Evolutionary conservation across 2,888 invertebrate genomes (phyloP), one percentile per base, ranked within the genome.

Genomic region (Drosophila silvestris): DNA sequence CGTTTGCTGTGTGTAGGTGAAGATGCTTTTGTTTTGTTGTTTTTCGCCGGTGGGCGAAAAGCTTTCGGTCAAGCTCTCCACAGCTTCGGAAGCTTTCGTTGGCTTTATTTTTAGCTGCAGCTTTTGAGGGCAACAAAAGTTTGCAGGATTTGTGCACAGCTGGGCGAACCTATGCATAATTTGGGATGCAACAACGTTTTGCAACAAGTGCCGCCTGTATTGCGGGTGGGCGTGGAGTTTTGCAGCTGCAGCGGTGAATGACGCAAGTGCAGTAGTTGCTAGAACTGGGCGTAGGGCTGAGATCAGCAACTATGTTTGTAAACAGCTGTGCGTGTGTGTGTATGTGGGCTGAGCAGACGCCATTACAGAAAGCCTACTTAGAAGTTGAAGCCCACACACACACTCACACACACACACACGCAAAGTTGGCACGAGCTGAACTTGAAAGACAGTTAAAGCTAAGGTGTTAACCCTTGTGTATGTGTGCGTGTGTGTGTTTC

Each of bases 381-480:
- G 74, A 75, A 73, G 33, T 57, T 44, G 51, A 70, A 72, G 41
- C 57, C 64, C 74, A 75, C 59, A 75, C 79, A 68, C 53, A 76
- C 28, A 28, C 28, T 3, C 28, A 28, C 28, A 28, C 28, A 28
- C 81, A 72, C 74, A 70, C 69, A 70, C 41, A 30, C 58, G 64
- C 50, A 68, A 35, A 52, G 61, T 73, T 69, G 81, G 81, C 81
- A 79, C 81, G 77, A 79, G 78, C 78, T 81, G 77, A 64, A 79
- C 64, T 68, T 74, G 61, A 74, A 56, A 72, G 56, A 50, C 61
- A 60, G 56, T 65, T 71, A 14, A 44, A 68, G 39, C 52, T 58
- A 66, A 86, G 82, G 89, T 89, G 85, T 84, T 89, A 74, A 59
- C 79, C 79, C 74, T 71, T 70, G 16, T 47, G 28, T 41, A 33